Evolutionary conservation across 2,113 vertebrate species (phyloP).

Genomic region (Scalopus aquaticus): DNA sequence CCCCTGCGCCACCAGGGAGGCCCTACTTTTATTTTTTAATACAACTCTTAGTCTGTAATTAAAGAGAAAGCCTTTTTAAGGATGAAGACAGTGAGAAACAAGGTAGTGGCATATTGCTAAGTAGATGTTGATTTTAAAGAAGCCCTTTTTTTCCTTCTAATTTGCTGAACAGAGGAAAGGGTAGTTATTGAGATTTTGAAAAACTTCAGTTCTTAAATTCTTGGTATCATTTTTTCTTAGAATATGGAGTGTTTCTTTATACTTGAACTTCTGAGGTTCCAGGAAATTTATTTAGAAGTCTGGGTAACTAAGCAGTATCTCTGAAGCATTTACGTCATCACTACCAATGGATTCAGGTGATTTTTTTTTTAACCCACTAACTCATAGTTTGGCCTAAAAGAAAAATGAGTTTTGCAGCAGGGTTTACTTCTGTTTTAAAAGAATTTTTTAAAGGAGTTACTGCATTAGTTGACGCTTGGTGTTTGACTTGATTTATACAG

Average conservation of each 20-base stretch:
- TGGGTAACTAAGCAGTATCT: not conserved
- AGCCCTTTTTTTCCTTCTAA: not conserved
- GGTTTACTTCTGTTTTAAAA: slow-evolving; percentile 1
- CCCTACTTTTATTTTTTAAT: not conserved
- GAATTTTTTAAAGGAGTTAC: not conserved
- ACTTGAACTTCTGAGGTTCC: not conserved
- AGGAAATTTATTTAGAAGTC: slow-evolving; percentile 16
- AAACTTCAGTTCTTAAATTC: slow-evolving; percentile 13
- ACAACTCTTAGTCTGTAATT: not conserved
- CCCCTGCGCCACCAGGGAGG: too few relatives aligned
- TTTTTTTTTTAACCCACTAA: not conserved
- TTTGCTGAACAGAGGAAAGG: not conserved
- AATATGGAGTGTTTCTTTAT: not conserved
- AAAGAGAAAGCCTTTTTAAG: not conserved
- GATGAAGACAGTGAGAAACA: not conserved
- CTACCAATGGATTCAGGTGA: too few relatives aligned
- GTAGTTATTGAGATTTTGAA: not conserved
- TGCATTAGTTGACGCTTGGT: not conserved
- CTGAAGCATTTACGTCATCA: too few relatives aligned
- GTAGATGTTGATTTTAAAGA: not conserved
- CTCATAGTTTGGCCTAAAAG: not conserved
- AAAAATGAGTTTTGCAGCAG: not conserved
- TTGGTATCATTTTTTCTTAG: not conserved
- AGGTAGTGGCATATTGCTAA: not conserved
- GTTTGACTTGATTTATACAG: slow-evolving; percentile 14